Conservation (phyloP, 2,113 vertebrate genomes). For the Climacteris rufus region DNA sequence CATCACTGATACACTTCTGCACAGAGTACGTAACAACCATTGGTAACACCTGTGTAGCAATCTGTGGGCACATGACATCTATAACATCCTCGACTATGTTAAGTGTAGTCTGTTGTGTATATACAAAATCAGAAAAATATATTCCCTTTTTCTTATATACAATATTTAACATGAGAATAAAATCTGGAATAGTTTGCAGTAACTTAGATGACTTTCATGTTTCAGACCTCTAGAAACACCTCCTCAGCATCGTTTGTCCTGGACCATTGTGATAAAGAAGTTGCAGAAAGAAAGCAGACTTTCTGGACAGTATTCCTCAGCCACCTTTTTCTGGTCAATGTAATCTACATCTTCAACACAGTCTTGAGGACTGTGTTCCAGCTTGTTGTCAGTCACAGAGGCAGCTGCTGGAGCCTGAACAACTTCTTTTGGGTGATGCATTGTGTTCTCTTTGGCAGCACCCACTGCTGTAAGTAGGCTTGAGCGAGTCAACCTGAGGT, state of each 20-base stretch:
- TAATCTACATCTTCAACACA: constrained; percentile 68
- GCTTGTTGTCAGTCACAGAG: not conserved
- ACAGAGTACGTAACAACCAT: not conserved
- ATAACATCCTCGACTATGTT: not conserved
- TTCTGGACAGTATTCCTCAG: constrained; percentile 79
- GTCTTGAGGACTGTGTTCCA: not conserved
- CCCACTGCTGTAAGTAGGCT: not conserved
- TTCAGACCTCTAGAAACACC: not conserved
- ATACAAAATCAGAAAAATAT: constrained; percentile 47
- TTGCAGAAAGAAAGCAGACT: constrained; percentile 80
- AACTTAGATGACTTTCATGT: not conserved
- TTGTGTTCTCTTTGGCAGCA: not conserved
- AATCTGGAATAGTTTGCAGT: not conserved
- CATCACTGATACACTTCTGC: not conserved
- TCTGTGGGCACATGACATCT: not conserved
- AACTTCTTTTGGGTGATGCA: not conserved
- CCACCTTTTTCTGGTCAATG: constrained; percentile 68
- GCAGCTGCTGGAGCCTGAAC: not conserved
- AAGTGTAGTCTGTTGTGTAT: not conserved
- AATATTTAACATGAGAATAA: not conserved
- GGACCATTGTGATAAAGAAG: constrained; percentile 84
- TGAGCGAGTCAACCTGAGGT: constrained; percentile 73
- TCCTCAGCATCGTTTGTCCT: constrained; percentile 77
- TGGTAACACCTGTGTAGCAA: not conserved
- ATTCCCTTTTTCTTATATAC: not conserved